Percentiles rank a stretch among this genome's conserved stretches.
phyloP scores from a whole-genome alignment of 2,113 vertebrate genomes.

The Halcyon malimbica region DNA sequence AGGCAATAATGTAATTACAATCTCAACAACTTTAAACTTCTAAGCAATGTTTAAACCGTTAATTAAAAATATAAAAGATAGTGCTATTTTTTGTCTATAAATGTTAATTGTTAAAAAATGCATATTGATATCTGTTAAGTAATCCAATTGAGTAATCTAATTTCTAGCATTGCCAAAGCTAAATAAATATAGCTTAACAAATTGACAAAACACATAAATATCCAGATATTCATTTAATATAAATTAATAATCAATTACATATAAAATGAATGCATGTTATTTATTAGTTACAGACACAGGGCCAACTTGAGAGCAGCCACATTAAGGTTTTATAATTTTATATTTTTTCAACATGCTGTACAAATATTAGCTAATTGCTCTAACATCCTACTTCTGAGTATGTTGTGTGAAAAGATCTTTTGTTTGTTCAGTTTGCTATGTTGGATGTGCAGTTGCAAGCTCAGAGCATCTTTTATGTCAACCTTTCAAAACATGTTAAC shows the following conservation, averaged over 20 bases:
- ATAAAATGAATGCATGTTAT: background rate
- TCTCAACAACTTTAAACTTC: conserved; percentile 72
- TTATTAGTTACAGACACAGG: conserved; percentile 13
- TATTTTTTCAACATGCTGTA: background rate
- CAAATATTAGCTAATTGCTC: background rate
- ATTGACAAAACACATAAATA: conserved; percentile 14
- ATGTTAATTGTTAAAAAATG: conserved; percentile 50
- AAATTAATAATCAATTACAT: conserved; percentile 55
- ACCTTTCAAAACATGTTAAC: background rate
- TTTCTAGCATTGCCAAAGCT: conserved; percentile 25
- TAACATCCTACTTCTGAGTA: background rate
- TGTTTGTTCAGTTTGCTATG: background rate
- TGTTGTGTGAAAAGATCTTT: fast-evolving
- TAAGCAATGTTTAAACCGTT: conserved; percentile 73
- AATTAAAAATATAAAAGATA: conserved; percentile 75
- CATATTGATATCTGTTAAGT: conserved; percentile 61
- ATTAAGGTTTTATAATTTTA: background rate
- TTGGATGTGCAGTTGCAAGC: background rate
- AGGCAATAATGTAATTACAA: conserved; percentile 75
- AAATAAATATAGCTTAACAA: conserved; percentile 45
- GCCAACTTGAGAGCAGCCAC: background rate
- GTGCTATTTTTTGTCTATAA: conserved; percentile 57
- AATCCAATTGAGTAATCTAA: conserved; percentile 48
- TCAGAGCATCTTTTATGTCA: background rate
- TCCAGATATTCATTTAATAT: conserved; percentile 25